Evolutionary conservation across 1,140 invertebrate species (phyloP).

Genomic region (Forficula auricularia): DNA sequence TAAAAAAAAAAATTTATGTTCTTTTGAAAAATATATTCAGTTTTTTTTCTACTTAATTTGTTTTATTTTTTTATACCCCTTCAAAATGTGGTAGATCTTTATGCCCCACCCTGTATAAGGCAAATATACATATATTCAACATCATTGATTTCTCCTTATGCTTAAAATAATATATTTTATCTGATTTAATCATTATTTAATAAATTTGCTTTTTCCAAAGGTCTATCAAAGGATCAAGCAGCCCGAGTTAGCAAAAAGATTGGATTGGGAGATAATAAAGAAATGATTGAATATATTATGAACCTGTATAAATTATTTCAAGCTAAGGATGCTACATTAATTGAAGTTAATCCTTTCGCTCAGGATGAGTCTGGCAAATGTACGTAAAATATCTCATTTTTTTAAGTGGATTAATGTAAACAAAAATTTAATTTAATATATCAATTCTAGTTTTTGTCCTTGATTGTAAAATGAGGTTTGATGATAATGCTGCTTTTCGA

Average conservation of each 20-base stretch:
- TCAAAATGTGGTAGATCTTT: no score
- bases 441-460: conserved; percentile 69
- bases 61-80: no score
- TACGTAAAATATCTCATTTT: conserved; percentile 30
- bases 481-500: conserved; percentile 88
- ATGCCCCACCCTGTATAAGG: no score
- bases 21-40: no score
- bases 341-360: conserved; percentile 94
- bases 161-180: no score
- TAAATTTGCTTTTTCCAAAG: conserved; percentile 18
- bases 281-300: conserved; percentile 43
- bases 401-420: conserved; percentile 10
- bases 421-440: not conserved
- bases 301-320: conserved; percentile 81
- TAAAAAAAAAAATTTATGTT: no score
- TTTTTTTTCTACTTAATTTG: no score
- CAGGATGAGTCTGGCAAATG: conserved; percentile 76
- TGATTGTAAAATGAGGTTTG: conserved; percentile 88
- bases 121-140: no score
- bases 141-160: no score
- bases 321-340: conserved; percentile 76
- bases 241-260: conserved; percentile 56
- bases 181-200: not conserved
- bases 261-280: conserved; percentile 54
- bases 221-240: conserved; percentile 58